Percentiles rank a stretch among this genome's conserved stretches.
phyloP scores from a whole-genome alignment of 2,888 invertebrate genomes.

The Sialis lutaria region DNA sequence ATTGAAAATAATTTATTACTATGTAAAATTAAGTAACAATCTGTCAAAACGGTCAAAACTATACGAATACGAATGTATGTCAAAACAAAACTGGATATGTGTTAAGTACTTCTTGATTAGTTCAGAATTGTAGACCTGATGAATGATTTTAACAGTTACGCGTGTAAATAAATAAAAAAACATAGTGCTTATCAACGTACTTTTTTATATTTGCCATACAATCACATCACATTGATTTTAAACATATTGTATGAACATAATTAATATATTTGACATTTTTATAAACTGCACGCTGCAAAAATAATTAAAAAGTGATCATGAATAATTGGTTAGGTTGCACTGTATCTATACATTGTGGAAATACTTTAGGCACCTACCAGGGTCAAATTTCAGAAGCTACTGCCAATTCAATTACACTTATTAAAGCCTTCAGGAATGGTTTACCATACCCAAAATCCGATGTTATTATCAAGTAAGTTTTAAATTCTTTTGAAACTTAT shows the following conservation, averaged over 20 bases:
- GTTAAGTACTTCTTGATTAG: no score
- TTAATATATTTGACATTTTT: neutral
- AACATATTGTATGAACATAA: neutral
- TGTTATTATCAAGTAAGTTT: slow-evolving; percentile 40
- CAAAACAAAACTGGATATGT: no score
- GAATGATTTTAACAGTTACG: no score
- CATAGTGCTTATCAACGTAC: no score
- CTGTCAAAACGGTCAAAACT: no score
- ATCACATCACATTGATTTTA: neutral
- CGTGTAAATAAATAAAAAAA: no score
- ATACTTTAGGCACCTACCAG: slow-evolving; percentile 64
- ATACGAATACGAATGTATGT: no score
- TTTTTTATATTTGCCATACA: neutral
- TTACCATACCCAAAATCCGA: slow-evolving; percentile 38
- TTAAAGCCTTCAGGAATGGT: slow-evolving; percentile 71
- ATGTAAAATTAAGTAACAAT: no score
- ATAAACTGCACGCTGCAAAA: neutral
- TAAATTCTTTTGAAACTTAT: neutral
- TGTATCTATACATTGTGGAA: slow-evolving; percentile 68
- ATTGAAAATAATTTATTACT: no score
- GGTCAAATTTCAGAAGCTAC: slow-evolving; percentile 60
- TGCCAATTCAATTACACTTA: slow-evolving; percentile 50
- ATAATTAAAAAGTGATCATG: slow-evolving; percentile 22
- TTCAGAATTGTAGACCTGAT: no score
- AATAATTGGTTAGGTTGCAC: slow-evolving; percentile 57